These are phyloP conservation scores for Isaurus tuberculatus DNA, from an alignment of 92 coral and sea anemone genomes.

Conservation along the genomic window DNA sequence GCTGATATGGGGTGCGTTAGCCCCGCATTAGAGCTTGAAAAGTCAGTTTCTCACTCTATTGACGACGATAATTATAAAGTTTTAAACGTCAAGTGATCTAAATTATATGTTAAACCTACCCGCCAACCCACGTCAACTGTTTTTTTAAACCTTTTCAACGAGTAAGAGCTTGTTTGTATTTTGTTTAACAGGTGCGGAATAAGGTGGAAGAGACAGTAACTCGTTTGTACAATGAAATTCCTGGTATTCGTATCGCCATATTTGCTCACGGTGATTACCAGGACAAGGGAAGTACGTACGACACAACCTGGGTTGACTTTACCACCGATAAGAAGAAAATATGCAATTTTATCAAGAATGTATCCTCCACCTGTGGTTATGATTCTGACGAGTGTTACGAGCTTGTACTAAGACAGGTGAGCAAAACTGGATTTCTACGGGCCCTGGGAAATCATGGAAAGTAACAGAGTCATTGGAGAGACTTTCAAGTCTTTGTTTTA, in stretches of 20 bases:
- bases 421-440: background rate
- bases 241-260: conserved; percentile 88
- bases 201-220: conserved; percentile 82
- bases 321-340: conserved; percentile 83
- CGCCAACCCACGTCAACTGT: background rate
- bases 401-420: conserved; percentile 92
- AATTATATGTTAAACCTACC: too few relatives aligned
- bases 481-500: too few relatives aligned
- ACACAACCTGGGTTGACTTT: conserved; percentile 95
- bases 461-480: too few relatives aligned
- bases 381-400: conserved; percentile 97
- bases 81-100: too few relatives aligned
- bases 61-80: too few relatives aligned
- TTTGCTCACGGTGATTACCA: conserved; percentile 98
- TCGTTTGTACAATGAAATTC: conserved; percentile 82
- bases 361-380: conserved; percentile 87
- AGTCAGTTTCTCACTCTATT: too few relatives aligned
- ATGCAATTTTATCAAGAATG: conserved; percentile 82
- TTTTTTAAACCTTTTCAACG: background rate
- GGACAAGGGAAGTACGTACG: conserved; percentile 79
- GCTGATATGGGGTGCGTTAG: too few relatives aligned
- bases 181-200: conserved; percentile 73
- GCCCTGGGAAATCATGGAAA: too few relatives aligned
- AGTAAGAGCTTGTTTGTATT: background rate
- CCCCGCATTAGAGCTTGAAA: background rate